phyloP scores from a whole-genome alignment of 2,797 vertebrate species.

The Anguilla marmorata region DNA sequence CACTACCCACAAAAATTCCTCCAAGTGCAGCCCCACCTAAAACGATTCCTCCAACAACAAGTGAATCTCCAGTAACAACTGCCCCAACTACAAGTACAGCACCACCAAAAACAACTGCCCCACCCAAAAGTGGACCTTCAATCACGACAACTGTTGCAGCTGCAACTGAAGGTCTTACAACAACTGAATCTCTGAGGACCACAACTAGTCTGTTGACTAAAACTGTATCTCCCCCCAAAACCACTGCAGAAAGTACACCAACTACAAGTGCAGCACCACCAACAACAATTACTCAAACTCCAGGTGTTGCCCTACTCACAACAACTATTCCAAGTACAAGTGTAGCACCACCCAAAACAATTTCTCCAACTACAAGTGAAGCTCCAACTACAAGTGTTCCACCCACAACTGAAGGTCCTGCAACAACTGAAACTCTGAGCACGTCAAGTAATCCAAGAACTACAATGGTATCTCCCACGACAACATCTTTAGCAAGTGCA shows the following conservation, averaged over 20 bases:
- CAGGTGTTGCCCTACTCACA: background rate
- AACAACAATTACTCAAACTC: no score
- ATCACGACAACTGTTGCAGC: background rate
- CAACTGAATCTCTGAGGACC: background rate
- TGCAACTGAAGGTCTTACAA: background rate
- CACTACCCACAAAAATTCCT: no score
- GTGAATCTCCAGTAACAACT: no score
- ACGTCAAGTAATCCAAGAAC: no score
- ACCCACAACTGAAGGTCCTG: no score
- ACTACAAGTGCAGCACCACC: background rate
- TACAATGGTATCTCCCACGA: no score
- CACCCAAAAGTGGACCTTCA: background rate
- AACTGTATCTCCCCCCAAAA: no score
- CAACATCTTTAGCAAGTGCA: no score
- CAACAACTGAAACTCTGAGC: no score
- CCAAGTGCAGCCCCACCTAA: no score
- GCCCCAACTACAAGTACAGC: background rate
- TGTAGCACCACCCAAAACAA: background rate
- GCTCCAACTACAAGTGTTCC: background rate
- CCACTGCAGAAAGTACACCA: background rate
- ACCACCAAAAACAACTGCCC: background rate
- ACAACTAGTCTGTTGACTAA: background rate
- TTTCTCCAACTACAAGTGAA: background rate
- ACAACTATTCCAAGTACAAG: background rate
- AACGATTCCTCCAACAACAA: no score